A percentile compares a stretch with the other conserved stretches of the same genome.
These are phyloP conservation scores for Tychaedon coryphoeus DNA, from an alignment of 2,113 vertebrate species.

Conservation along the genomic window DNA sequence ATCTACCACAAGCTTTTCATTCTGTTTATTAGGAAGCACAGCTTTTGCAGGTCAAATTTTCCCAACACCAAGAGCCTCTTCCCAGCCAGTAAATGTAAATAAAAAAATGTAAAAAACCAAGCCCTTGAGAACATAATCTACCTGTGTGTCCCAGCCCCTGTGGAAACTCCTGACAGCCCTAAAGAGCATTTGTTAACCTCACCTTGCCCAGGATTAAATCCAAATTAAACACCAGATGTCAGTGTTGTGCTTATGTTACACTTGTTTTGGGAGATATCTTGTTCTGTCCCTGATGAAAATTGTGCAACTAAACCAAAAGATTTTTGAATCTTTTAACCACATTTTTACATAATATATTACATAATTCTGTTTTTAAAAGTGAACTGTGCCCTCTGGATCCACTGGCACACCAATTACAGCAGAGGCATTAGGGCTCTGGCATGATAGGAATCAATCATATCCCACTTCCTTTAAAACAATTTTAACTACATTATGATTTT, in stretches of 20 bases:
- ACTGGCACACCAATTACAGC: not conserved
- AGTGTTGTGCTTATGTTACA: conserved; percentile 73
- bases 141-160: not conserved
- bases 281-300: not conserved
- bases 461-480: not conserved
- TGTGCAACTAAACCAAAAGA: not conserved
- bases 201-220: not conserved
- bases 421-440: not conserved
- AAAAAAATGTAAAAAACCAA: not conserved
- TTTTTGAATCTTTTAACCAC: not conserved
- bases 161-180: not conserved
- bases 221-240: conserved; percentile 73
- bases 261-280: not conserved
- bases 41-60: not conserved
- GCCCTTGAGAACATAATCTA: not conserved
- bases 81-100: not conserved
- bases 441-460: not conserved
- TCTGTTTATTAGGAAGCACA: not conserved
- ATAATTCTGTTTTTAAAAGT: not conserved
- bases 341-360: not conserved
- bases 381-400: not conserved
- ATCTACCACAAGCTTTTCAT: not conserved
- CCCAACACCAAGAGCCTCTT: not conserved
- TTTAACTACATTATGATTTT: not conserved
- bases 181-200: not conserved